Conservation (phyloP, 2,888 invertebrate genomes). For the Ochropleura leucogaster region DNA sequence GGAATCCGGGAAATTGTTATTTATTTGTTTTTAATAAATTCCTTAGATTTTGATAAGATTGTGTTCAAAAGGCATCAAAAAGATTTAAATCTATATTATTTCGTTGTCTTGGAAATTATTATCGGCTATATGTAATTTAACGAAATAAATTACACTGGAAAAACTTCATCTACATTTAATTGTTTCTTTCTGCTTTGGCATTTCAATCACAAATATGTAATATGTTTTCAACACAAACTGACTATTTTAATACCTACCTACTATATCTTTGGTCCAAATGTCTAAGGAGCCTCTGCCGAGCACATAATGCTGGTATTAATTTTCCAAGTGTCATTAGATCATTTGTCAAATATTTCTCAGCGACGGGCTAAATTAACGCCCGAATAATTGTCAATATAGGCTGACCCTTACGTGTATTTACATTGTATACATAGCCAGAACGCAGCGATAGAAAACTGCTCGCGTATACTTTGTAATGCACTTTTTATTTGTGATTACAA, state of each 20-base stretch:
- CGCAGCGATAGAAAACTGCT: too few relatives aligned
- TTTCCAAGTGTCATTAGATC: background rate
- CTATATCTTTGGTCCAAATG: background rate
- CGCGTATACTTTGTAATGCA: too few relatives aligned
- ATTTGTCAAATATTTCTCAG: too few relatives aligned
- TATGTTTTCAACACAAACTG: background rate
- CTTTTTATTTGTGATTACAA: too few relatives aligned
- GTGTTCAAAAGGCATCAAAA: background rate
- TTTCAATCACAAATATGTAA: background rate
- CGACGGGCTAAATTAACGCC: too few relatives aligned
- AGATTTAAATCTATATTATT: slow-evolving; percentile 14
- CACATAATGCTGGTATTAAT: background rate
- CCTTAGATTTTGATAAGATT: slow-evolving; percentile 37
- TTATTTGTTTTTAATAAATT: slow-evolving; percentile 26
- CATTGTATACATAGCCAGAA: too few relatives aligned
- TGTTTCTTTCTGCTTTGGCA: background rate
- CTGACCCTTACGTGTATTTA: too few relatives aligned
- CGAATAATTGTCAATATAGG: too few relatives aligned
- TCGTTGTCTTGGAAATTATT: background rate
- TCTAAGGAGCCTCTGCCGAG: background rate
- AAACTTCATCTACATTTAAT: background rate
- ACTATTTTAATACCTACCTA: too few relatives aligned
- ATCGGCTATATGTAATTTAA: background rate
- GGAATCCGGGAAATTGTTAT: slow-evolving; percentile 10
- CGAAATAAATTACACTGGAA: too few relatives aligned